phyloP scores from a whole-genome alignment of 2,888 invertebrate species.

The Blastobasis lacticolella region DNA sequence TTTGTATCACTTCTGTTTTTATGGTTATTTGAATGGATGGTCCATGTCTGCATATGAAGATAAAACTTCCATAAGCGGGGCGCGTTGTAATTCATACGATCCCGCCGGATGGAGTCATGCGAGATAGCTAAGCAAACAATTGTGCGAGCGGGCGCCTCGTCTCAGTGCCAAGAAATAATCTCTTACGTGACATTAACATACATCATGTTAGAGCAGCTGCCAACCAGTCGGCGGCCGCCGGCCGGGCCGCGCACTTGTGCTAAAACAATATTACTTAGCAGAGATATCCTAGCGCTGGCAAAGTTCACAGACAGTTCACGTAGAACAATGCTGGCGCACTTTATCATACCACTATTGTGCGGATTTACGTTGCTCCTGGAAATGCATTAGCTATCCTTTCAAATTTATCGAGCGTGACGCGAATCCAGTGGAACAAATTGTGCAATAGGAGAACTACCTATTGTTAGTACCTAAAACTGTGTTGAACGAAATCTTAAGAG shows the following conservation, averaged over 20 bases:
- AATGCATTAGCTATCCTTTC: no score
- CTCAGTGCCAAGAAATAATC: conserved; percentile 69
- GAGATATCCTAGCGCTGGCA: conserved; percentile 32
- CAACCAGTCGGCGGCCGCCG: conserved; percentile 59
- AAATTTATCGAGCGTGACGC: conserved; percentile 2
- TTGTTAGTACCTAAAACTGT: no score
- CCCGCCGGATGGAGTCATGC: conserved; percentile 23
- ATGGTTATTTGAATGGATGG: background rate
- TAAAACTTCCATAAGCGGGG: conserved; percentile 20
- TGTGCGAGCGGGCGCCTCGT: conserved; percentile 44
- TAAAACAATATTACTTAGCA: conserved; percentile 65
- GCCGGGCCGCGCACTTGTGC: conserved; percentile 44
- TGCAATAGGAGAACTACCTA: no score
- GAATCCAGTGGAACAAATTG: no score
- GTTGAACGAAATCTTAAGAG: no score
- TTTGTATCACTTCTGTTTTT: background rate
- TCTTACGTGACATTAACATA: conserved; percentile 68
- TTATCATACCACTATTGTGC: background rate
- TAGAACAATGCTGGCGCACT: conserved; percentile 4
- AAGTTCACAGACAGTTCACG: conserved; percentile 18
- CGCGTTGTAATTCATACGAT: conserved; percentile 22
- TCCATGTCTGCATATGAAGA: conserved; percentile 10
- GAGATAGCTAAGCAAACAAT: conserved; percentile 54
- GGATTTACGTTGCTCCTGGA: background rate
- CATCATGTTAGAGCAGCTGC: conserved; percentile 61